Evolutionary conservation across 2,888 invertebrate genomes (phyloP).

Genomic region (Drosophila meridionalis): DNA sequence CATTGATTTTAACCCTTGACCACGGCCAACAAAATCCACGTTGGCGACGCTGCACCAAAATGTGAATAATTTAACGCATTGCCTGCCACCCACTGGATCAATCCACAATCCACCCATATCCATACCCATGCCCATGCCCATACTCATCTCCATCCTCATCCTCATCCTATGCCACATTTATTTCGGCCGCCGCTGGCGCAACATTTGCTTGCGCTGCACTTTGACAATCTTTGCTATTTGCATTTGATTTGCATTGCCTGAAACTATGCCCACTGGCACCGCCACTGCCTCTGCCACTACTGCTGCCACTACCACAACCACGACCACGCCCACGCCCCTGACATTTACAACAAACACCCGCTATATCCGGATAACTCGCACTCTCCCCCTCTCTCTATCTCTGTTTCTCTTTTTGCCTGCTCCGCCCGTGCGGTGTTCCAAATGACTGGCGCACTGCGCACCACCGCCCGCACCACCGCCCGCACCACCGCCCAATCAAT

Average conservation of each 20-base stretch:
- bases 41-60: constrained; percentile 65
- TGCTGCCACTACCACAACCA: constrained; percentile 26
- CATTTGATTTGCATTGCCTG: constrained; percentile 78
- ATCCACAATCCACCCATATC: neutral
- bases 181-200: constrained; percentile 22
- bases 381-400: neutral
- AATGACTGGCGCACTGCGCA: constrained; percentile 60
- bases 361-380: constrained; percentile 8
- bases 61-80: constrained; percentile 81
- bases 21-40: constrained; percentile 56
- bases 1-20: constrained; percentile 63
- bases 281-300: constrained; percentile 3
- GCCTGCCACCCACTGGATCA: neutral
- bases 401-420: constrained; percentile 1
- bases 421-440: constrained; percentile 54
- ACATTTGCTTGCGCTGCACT: constrained; percentile 68
- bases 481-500: constrained; percentile 74
- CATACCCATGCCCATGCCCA: neutral
- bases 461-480: constrained; percentile 21
- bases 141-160: neutral
- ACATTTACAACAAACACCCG: constrained; percentile 34
- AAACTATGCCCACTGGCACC: constrained; percentile 52
- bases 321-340: constrained; percentile 37
- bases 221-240: constrained; percentile 80
- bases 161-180: neutral